phyloP scores from a whole-genome alignment of 2,113 vertebrate genomes.

The Andinoacara biseriatus region DNA sequence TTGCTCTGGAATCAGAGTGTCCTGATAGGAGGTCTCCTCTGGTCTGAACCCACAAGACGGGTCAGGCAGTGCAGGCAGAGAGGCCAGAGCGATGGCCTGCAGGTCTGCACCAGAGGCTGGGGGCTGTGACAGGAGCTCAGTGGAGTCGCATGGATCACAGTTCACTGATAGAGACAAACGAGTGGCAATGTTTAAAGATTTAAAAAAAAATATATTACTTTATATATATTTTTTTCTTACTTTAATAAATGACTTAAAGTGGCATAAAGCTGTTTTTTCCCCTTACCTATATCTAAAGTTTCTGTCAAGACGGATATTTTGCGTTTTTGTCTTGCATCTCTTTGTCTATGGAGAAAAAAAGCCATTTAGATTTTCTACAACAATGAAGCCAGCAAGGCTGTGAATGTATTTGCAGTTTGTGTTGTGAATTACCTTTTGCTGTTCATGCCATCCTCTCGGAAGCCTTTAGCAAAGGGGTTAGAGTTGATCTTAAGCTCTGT shows the following conservation, averaged over 20 bases:
- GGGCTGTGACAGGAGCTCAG: slow-evolving; percentile 62
- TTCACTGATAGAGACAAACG: slow-evolving; percentile 56
- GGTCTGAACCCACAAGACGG: slow-evolving; percentile 70
- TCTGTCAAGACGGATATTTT: slow-evolving; percentile 67
- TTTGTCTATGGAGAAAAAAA: slow-evolving; percentile 71
- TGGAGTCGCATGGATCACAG: slow-evolving; percentile 78
- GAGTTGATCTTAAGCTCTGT: slow-evolving; percentile 82
- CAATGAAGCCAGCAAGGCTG: not conserved
- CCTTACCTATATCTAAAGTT: slow-evolving; percentile 75
- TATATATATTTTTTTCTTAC: not conserved
- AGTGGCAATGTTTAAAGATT: not conserved
- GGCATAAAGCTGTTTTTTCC: not conserved
- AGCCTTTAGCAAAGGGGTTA: slow-evolving; percentile 83
- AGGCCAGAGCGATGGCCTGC: slow-evolving; percentile 68
- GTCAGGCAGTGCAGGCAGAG: slow-evolving; percentile 57
- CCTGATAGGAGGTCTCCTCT: slow-evolving; percentile 60
- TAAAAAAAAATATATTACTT: not conserved
- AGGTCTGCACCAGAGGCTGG: slow-evolving; percentile 44
- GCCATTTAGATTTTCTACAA: not conserved
- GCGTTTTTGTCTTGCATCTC: slow-evolving; percentile 80
- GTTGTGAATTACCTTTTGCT: slow-evolving; percentile 76
- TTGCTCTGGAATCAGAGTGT: slow-evolving; percentile 56
- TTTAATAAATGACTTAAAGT: not conserved
- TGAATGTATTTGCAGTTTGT: not conserved
- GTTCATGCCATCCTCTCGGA: slow-evolving; percentile 82